Conservation (phyloP, 64 coral and sea anemone genomes). For the Trachythela sp. region DNA sequence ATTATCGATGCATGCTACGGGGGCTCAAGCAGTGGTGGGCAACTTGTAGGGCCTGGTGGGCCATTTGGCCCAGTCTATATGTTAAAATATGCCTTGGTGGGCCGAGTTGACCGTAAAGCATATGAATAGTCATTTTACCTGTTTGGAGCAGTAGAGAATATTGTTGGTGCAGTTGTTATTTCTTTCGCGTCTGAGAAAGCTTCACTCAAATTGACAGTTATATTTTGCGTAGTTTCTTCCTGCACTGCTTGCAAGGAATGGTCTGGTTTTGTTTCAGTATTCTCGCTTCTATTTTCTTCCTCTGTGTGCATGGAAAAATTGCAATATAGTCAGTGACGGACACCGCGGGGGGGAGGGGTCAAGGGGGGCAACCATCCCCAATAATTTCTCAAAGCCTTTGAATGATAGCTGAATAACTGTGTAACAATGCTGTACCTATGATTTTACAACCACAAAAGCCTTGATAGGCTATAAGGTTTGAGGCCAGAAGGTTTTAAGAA, state of each 20-base stretch:
- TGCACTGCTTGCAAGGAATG: neutral
- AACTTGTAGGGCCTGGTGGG: no score
- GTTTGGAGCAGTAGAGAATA: neutral
- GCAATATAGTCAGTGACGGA: neutral
- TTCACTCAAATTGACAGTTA: neutral
- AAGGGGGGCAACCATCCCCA: neutral
- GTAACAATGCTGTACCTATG: no score
- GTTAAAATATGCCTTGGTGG: no score
- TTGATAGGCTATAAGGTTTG: no score
- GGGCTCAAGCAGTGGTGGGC: no score
- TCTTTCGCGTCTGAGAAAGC: neutral
- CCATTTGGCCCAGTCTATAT: no score
- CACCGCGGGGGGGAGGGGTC: neutral
- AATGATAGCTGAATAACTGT: no score
- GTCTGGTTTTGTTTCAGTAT: neutral
- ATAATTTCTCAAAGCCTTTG: no score
- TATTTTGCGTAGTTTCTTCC: neutral
- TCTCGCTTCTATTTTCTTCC: neutral
- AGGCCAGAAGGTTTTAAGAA: no score
- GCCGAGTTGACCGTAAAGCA: no score
- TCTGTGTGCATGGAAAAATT: neutral
- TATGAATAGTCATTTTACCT: neutral
- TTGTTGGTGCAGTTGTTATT: neutral
- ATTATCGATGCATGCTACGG: no score
- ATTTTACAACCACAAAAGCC: no score